A percentile compares a stretch with the other conserved stretches of the same genome.
These are phyloP conservation scores for Theonella swinhoei DNA, from an alignment of 37 sponge, comb jelly and placozoan species.

Conservation along the genomic window DNA sequence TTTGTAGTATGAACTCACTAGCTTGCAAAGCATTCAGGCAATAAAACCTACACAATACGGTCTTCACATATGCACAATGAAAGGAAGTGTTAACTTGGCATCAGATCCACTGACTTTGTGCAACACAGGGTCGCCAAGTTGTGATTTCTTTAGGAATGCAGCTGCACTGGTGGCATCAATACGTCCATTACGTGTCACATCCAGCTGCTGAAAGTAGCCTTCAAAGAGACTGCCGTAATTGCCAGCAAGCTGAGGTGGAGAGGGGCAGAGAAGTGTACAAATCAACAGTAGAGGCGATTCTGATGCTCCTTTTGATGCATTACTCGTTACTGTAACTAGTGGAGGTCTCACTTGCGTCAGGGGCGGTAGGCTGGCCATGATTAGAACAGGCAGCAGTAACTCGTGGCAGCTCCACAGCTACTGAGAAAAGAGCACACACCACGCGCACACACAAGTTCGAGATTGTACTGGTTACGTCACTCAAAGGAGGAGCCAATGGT, in stretches of 20 bases:
- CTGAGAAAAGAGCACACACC: background rate
- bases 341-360: constrained; percentile 28
- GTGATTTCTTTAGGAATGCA: constrained; percentile 69
- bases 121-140: constrained; percentile 65
- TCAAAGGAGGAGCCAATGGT: too few relatives aligned
- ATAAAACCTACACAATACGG: too few relatives aligned
- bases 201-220: constrained; percentile 65
- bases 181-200: constrained; percentile 46
- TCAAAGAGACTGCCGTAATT: constrained; percentile 61
- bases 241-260: constrained; percentile 75
- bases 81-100: too few relatives aligned
- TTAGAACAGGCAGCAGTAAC: background rate
- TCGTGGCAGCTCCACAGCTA: background rate
- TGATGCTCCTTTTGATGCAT: background rate
- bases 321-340: background rate
- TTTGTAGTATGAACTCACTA: too few relatives aligned
- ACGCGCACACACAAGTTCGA: too few relatives aligned
- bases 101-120: constrained; percentile 78
- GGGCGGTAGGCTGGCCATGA: constrained; percentile 46
- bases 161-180: constrained; percentile 68
- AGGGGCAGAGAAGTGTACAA: too few relatives aligned
- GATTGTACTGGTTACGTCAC: too few relatives aligned
- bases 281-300: background rate
- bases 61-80: too few relatives aligned
- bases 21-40: too few relatives aligned